phyloP scores from a whole-genome alignment of 2,888 invertebrate species.

The Ophioninae sp. region DNA sequence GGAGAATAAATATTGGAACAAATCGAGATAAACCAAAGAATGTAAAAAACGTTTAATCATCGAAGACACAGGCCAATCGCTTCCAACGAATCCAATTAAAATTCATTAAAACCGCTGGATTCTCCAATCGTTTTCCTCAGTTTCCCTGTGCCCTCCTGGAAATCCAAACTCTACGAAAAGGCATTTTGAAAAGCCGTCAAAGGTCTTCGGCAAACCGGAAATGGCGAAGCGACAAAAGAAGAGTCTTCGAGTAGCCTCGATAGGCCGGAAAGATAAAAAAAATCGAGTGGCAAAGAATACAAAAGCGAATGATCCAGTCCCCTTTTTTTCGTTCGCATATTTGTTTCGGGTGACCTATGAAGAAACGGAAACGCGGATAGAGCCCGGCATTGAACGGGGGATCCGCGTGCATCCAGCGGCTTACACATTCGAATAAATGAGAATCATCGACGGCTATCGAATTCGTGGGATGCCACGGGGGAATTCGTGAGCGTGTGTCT shows the following conservation, averaged over 20 bases:
- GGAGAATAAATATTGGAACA: neutral
- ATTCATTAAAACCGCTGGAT: neutral
- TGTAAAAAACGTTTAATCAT: neutral
- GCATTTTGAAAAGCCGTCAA: neutral
- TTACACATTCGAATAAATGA: neutral
- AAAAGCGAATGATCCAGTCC: neutral
- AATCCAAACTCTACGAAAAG: neutral
- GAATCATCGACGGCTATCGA: conserved; percentile 55
- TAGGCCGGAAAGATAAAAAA: neutral
- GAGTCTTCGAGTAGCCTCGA: neutral
- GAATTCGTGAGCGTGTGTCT: conserved; percentile 28
- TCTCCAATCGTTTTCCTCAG: neutral
- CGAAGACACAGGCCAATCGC: neutral
- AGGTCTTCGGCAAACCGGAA: neutral
- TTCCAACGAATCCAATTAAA: no score
- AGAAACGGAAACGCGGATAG: neutral
- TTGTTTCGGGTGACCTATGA: neutral
- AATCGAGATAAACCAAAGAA: neutral
- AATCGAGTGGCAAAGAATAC: neutral
- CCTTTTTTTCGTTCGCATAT: neutral
- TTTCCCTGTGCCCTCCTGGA: neutral
- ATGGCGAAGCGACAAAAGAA: neutral
- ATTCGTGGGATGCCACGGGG: conserved; percentile 57
- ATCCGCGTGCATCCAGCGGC: neutral
- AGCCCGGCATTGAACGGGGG: neutral